These are phyloP conservation scores for Saxicola maurus DNA, from an alignment of 2,797 vertebrate species.

Conservation along the genomic window DNA sequence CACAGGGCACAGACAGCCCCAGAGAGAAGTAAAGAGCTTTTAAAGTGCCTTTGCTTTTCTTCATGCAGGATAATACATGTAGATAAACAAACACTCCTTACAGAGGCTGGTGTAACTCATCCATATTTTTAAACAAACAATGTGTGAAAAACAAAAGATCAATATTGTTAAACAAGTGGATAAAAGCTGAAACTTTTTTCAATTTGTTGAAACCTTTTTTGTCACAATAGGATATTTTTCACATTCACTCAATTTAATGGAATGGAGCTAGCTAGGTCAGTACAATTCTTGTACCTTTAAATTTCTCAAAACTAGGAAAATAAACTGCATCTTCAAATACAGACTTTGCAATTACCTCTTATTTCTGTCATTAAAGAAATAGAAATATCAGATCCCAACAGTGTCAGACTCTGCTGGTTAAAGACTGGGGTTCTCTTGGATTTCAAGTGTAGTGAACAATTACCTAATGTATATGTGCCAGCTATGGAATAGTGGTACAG, in stretches of 20 bases:
- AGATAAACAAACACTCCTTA: background rate
- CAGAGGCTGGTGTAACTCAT: background rate
- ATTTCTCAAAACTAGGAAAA: background rate
- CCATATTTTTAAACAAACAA: background rate
- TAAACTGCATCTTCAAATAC: background rate
- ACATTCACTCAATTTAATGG: background rate
- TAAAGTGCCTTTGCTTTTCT: background rate
- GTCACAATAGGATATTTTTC: background rate
- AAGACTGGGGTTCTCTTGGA: background rate
- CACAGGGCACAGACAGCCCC: background rate
- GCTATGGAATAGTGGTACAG: background rate
- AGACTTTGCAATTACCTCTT: background rate
- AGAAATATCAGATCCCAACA: background rate
- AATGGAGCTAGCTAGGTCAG: background rate
- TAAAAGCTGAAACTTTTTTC: background rate
- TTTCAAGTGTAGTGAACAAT: background rate
- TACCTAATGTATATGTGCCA: background rate
- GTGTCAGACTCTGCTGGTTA: background rate
- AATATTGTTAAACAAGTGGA: background rate
- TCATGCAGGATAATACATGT: background rate
- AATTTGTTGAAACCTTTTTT: background rate
- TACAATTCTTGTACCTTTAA: background rate
- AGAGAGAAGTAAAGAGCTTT: background rate
- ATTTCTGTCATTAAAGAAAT: background rate
- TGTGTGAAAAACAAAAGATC: background rate